Percentiles rank a stretch among this genome's conserved stretches.
Conservation (phyloP, 2,888 invertebrate species). For the Elegia similella region DNA sequence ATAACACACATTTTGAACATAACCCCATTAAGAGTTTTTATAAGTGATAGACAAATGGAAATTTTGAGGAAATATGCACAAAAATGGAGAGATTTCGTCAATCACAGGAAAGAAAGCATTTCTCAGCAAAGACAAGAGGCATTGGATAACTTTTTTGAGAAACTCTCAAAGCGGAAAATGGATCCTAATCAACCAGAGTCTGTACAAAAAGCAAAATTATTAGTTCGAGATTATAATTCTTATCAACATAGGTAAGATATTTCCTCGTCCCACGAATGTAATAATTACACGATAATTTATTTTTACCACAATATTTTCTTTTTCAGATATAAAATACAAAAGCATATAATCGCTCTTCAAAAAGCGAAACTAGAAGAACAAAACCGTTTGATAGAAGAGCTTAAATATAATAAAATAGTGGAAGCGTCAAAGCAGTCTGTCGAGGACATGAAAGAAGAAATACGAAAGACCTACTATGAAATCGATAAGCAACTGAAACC, state of each 20-base stretch:
- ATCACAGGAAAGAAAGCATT: constrained; percentile 44
- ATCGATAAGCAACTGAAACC: constrained; percentile 80
- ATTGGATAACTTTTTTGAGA: constrained; percentile 63
- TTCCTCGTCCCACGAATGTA: constrained; percentile 16
- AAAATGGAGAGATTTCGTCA: constrained; percentile 59
- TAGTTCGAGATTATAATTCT: constrained; percentile 58
- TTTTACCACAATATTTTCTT: background rate
- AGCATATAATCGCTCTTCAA: constrained; percentile 87
- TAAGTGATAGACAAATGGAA: constrained; percentile 39
- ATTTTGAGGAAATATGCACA: constrained; percentile 52
- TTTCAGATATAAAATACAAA: constrained; percentile 84
- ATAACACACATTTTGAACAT: constrained; percentile 48
- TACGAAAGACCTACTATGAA: constrained; percentile 79
- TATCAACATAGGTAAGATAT: constrained; percentile 65
- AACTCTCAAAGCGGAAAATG: constrained; percentile 59
- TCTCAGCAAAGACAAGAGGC: constrained; percentile 52
- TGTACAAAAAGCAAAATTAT: constrained; percentile 47
- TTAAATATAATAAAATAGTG: constrained; percentile 85
- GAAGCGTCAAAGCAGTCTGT: constrained; percentile 83
- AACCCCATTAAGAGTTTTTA: constrained; percentile 45
- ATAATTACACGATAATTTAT: constrained; percentile 9
- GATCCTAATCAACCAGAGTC: constrained; percentile 38
- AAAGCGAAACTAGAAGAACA: constrained; percentile 87
- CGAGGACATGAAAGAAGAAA: constrained; percentile 78
- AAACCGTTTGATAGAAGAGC: constrained; percentile 86